A percentile compares a stretch with the other conserved stretches of the same genome.
Conservation (phyloP, 2,113 vertebrate genomes). For the Arvicanthis niloticus region DNA sequence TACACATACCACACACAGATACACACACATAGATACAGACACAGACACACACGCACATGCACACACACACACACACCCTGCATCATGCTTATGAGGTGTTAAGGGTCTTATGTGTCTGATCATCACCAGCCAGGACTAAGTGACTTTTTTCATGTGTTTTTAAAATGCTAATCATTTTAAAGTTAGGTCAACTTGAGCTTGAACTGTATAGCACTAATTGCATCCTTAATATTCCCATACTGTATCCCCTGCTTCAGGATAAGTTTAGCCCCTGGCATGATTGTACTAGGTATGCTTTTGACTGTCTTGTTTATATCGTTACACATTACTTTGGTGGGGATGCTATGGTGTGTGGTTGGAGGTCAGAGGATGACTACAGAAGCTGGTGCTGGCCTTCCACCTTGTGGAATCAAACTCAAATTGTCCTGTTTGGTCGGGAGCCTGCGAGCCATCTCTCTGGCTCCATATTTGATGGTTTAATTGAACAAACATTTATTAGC, state of each 20-base stretch:
- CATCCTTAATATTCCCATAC: background rate
- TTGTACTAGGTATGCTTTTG: slow-evolving; percentile 16
- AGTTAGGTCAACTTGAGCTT: background rate
- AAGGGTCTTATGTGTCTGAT: slow-evolving; percentile 1
- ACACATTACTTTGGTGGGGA: background rate
- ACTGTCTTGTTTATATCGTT: slow-evolving; percentile 13
- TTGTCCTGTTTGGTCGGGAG: background rate
- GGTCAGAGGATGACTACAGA: background rate
- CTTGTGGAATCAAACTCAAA: background rate
- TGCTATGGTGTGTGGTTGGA: background rate
- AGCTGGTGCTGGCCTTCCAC: background rate
- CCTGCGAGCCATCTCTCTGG: background rate
- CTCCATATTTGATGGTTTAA: slow-evolving; percentile 52
- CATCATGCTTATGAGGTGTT: background rate
- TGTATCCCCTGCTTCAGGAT: background rate
- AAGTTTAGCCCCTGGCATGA: background rate
- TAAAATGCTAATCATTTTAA: slow-evolving; percentile 8
- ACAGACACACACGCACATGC: background rate
- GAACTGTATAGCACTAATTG: background rate
- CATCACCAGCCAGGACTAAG: background rate
- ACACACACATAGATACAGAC: background rate
- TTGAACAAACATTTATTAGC: slow-evolving; percentile 17
- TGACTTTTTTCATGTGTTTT: background rate
- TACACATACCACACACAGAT: too few relatives aligned
- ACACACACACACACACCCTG: background rate